Base-by-base conservation (phyloP, 1,140 invertebrate species). In the Pectinophora gossypiella region DNA sequence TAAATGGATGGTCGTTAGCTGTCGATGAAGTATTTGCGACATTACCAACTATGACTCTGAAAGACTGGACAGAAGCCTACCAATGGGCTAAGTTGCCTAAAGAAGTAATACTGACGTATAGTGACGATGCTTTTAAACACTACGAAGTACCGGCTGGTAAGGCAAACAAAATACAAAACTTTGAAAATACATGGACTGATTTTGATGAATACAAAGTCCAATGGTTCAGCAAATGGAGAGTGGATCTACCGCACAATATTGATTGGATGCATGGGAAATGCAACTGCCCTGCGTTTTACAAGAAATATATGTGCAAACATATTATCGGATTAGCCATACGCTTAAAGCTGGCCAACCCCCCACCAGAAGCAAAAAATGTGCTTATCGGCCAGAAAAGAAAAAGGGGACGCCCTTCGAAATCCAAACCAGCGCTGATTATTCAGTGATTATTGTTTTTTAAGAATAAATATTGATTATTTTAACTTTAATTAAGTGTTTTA, bases 31-130 rank as follows among this genome's bases (percentile, higher is more conserved):
- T n/a, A n/a, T 38, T 38, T 38, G 35, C 35, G 15, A 47, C 9
- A n/a, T 15, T 15, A 48, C 48, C 54, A 0, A 42, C 42, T 2
- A 51, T 56, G 15, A 44, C 40, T 51, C 51, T 56, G 3, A 49
- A 48, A 51, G 15, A 53, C 12, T 61, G 51, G 54, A 56, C 50
- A 21, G 54, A 50, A 23, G 46, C 50, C 9, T 56, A 56, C n/a
- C 27, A 56, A 19, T 56, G 54, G 54, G 54, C 54, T 0, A 51
- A 56, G 15, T 38, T 38, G 5, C 35, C 10, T 4, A 38, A 38
- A 38, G 36, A 38, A 38, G n/a, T 38, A n/a, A 38, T 38, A 38
- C 12, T 38, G 36, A 38, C 36, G 36, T 7, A 5, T 13, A 38
- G 36, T 38, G 36, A 13, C 36, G 36, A 38, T 38, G 36, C 36